Conservation (phyloP, 2,113 vertebrate species). For the Nesospiza acunhae region DNA sequence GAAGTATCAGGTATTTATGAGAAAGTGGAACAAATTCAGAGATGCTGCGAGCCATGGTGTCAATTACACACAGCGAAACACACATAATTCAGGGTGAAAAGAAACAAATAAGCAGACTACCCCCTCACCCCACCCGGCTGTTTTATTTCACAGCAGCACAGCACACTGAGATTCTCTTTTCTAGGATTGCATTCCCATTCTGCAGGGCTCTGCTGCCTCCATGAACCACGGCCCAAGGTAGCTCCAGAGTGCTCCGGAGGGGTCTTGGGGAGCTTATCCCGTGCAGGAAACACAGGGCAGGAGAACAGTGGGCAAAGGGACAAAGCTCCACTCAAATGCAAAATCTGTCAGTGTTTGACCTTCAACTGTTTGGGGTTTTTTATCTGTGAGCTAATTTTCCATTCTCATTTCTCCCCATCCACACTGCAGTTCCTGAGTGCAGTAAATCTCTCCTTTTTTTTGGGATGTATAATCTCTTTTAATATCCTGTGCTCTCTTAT, state of each 20-base stretch:
- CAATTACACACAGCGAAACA: neutral
- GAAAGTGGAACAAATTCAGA: constrained; percentile 19
- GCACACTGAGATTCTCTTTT: neutral
- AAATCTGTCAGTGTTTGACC: neutral
- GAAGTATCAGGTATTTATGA: neutral
- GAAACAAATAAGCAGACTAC: neutral
- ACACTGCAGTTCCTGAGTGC: neutral
- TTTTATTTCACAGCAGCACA: neutral
- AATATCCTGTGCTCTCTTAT: constrained; percentile 39
- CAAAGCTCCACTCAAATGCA: neutral
- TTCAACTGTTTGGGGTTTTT: neutral
- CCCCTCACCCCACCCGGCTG: neutral
- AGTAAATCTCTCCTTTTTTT: neutral
- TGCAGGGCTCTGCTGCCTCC: neutral
- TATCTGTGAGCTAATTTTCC: neutral
- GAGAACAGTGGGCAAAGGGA: neutral
- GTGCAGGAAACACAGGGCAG: neutral
- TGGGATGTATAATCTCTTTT: neutral
- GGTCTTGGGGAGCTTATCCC: neutral
- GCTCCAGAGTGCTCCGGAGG: neutral
- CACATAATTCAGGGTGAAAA: neutral
- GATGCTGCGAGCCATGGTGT: neutral
- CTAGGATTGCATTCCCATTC: neutral
- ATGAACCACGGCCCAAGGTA: rapidly evolving
- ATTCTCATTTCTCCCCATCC: neutral